Conservation (phyloP, 2,113 vertebrate species). For the Scomber colias region DNA sequence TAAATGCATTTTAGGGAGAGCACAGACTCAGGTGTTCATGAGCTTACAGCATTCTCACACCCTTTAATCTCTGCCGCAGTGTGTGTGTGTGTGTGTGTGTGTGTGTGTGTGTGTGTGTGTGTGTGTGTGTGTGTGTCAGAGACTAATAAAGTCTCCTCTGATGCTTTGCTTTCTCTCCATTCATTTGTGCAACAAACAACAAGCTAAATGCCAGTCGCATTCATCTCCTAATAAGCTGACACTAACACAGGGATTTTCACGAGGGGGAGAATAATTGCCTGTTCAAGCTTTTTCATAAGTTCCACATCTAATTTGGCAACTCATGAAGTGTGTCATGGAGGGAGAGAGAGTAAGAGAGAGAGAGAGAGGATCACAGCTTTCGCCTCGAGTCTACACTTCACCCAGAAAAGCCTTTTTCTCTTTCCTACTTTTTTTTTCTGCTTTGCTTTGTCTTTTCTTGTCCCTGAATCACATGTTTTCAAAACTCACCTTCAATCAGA, state of each 20-base stretch:
- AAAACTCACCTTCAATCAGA: conserved; percentile 65
- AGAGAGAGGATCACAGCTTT: conserved; percentile 62
- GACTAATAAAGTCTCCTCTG: conserved; percentile 52
- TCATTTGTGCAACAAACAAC: conserved; percentile 68
- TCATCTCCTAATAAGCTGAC: conserved; percentile 73
- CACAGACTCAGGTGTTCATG: conserved; percentile 22
- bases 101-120: not conserved
- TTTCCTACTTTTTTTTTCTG: conserved; percentile 44
- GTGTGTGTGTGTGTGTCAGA: conserved; percentile 20
- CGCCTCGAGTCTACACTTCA: conserved; percentile 64
- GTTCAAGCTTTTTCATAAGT: conserved; percentile 74
- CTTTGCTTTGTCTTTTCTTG: conserved; percentile 51
- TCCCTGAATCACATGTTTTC: conserved; percentile 39
- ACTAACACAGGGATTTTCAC: conserved; percentile 60
- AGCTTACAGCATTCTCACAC: conserved; percentile 6
- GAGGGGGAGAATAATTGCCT: conserved; percentile 69
- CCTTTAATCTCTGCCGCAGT: conserved; percentile 28
- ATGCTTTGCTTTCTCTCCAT: conserved; percentile 39
- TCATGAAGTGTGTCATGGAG: conserved; percentile 70
- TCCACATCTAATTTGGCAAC: conserved; percentile 71
- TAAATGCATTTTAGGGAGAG: not conserved
- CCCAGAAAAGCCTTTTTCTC: conserved; percentile 52
- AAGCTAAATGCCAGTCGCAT: conserved; percentile 67
- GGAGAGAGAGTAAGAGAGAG: conserved; percentile 48
- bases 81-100: not conserved